Evolutionary conservation across 2,797 vertebrate genomes (phyloP).

Genomic region (Xiphophorus birchmanni): DNA sequence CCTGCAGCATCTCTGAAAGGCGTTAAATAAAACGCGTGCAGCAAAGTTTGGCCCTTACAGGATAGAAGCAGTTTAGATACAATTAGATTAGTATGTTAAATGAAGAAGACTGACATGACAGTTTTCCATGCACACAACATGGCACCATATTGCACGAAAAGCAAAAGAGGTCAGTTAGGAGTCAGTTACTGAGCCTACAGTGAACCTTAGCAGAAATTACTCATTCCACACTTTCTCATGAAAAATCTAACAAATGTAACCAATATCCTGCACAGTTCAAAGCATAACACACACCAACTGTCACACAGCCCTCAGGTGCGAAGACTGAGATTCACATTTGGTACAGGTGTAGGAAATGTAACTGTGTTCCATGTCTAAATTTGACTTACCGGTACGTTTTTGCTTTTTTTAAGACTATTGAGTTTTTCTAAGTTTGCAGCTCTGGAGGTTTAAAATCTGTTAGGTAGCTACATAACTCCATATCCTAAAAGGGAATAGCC

Average conservation of each 20-base stretch:
- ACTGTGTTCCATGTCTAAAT: not conserved
- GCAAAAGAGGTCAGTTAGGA: conserved; percentile 18
- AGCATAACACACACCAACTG: not conserved
- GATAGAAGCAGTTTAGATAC: not conserved
- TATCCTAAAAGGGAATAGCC: not conserved
- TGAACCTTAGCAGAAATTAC: conserved; percentile 38
- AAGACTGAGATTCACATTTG: conserved; percentile 19
- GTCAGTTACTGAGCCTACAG: conserved; percentile 8
- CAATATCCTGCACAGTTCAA: conserved; percentile 15
- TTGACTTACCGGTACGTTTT: not conserved
- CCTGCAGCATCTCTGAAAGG: not conserved
- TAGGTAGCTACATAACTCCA: not conserved
- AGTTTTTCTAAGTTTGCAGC: not conserved
- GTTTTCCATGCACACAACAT: conserved; percentile 12
- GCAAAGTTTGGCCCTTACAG: not conserved
- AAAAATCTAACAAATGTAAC: conserved; percentile 48
- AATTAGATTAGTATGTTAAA: not conserved
- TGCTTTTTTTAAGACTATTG: not conserved
- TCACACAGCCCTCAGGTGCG: conserved; percentile 22
- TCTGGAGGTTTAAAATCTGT: not conserved
- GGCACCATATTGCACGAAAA: conserved; percentile 7
- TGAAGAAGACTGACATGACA: conserved; percentile 20
- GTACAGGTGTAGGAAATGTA: not conserved
- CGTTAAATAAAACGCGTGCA: not conserved
- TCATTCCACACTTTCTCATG: conserved; percentile 40